These are phyloP conservation scores for Dryococelus australis DNA, from an alignment of 2,888 invertebrate species.

Conservation along the genomic window DNA sequence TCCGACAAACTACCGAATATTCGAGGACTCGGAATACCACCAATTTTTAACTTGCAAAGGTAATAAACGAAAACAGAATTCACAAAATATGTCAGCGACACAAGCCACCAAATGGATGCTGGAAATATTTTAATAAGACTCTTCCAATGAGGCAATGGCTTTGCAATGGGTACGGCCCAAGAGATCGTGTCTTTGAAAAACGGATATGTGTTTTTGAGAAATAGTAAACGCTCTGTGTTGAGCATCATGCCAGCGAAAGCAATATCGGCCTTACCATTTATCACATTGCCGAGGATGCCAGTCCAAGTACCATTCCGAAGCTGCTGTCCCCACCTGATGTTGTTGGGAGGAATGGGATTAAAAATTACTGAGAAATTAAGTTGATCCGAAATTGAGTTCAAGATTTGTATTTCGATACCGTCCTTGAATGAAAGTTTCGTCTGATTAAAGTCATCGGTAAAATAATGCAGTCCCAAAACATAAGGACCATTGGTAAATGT, in stretches of 20 bases:
- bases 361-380: not conserved
- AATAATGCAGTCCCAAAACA: not conserved
- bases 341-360: not conserved
- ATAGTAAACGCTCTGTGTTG: not conserved
- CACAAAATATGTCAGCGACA: not conserved
- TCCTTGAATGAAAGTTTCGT: not conserved
- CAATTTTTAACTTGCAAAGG: not conserved
- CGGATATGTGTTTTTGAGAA: not conserved
- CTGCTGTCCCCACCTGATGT: not conserved
- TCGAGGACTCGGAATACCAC: not conserved
- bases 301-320: conserved; percentile 8
- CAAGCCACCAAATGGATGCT: not conserved
- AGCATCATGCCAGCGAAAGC: not conserved
- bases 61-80: not conserved
- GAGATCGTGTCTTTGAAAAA: not conserved
- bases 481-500: not conserved
- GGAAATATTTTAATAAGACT: conserved; percentile 8
- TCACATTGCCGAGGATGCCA: conserved; percentile 7
- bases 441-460: not conserved
- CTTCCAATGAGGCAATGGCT: conserved; percentile 16
- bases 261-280: not conserved
- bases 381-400: not conserved
- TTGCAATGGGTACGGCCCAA: not conserved
- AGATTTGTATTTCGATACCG: not conserved
- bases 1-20: not conserved